Evolutionary conservation across 2,113 vertebrate species (phyloP).

Genomic region (Paedocypris sp.): DNA sequence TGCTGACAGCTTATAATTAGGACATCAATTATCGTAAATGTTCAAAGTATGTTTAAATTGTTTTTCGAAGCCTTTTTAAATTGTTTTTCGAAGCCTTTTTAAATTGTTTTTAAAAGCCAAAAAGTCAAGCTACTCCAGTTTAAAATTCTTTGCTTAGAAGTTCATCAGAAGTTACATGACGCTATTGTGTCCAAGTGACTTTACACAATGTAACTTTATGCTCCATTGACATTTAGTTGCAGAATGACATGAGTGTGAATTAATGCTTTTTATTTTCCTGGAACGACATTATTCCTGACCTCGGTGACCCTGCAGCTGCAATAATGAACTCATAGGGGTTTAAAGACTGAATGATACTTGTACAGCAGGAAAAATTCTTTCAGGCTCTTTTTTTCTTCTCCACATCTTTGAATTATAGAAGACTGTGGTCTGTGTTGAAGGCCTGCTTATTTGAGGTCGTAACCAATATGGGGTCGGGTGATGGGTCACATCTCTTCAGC

Average conservation of each 20-base stretch:
- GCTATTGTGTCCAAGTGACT: too few species aligned
- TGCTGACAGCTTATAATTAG: too few species aligned
- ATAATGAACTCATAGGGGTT: neutral
- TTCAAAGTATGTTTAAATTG: too few species aligned
- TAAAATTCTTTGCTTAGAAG: too few species aligned
- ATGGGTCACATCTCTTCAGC: conserved; percentile 14
- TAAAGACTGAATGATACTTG: neutral
- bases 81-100: too few species aligned
- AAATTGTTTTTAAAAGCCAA: too few species aligned
- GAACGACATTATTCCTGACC: neutral
- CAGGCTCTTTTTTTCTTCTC: neutral
- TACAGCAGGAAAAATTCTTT: neutral
- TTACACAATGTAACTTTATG: neutral
- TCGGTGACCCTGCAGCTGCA: neutral
- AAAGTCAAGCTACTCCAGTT: too few species aligned
- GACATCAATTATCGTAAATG: too few species aligned
- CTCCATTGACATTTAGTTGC: neutral
- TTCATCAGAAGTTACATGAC: too few species aligned
- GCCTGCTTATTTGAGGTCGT: conserved; percentile 8
- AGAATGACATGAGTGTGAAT: too few species aligned
- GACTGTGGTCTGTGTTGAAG: neutral
- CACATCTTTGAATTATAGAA: neutral
- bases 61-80: too few species aligned
- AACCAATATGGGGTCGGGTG: neutral
- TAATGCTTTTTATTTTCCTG: neutral